Conservation (phyloP, 1,140 invertebrate genomes). For the Halotydeus destructor region DNA sequence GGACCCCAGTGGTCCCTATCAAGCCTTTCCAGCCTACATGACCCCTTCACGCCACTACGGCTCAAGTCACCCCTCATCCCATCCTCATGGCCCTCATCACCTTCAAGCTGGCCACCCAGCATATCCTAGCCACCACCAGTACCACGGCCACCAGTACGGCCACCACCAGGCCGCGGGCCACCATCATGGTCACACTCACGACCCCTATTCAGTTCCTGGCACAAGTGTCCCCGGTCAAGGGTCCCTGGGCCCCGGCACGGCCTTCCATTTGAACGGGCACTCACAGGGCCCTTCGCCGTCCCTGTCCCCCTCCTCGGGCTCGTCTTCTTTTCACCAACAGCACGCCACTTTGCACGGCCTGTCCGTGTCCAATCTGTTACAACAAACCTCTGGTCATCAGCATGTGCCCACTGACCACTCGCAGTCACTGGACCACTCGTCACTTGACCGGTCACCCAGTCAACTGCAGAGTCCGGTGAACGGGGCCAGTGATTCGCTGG, state of each 20-base stretch:
- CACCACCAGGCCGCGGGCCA: too few species aligned
- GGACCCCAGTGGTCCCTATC: neutral
- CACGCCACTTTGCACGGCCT: neutral
- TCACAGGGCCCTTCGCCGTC: neutral
- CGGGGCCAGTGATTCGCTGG: neutral
- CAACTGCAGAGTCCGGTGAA: too few species aligned
- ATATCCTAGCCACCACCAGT: neutral
- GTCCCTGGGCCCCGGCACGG: neutral
- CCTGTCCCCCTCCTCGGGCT: neutral
- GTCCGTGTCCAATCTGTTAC: neutral
- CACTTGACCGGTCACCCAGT: too few species aligned
- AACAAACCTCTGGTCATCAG: neutral
- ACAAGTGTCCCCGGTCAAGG: neutral
- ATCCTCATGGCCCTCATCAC: neutral
- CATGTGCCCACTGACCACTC: neutral
- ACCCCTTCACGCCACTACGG: neutral
- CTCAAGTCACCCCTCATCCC: neutral
- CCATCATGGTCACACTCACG: neutral
- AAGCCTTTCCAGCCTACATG: neutral
- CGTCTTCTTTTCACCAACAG: neutral
- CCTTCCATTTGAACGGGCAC: neutral
- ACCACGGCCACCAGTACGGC: conserved; percentile 1
- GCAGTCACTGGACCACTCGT: too few species aligned
- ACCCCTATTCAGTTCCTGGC: neutral
- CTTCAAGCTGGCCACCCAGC: neutral